phyloP scores from a whole-genome alignment of 2,113 vertebrate species.

The Catharus bicknelli region DNA sequence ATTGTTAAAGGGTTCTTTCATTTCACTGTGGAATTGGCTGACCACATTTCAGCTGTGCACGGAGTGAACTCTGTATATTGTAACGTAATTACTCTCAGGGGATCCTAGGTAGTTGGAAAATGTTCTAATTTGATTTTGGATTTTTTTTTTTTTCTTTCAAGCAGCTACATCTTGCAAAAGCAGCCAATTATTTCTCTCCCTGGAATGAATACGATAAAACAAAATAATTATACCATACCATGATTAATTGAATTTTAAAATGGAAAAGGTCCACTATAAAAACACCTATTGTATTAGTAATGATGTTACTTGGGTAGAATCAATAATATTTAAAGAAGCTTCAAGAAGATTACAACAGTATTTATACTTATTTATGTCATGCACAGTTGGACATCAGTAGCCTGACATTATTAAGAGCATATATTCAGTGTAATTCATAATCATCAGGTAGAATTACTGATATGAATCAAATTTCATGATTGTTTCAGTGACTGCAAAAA shows the following conservation, averaged over 20 bases:
- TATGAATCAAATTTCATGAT: background rate
- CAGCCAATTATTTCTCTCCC: background rate
- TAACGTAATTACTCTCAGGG: background rate
- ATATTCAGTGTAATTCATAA: background rate
- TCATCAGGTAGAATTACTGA: background rate
- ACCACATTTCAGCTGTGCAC: background rate
- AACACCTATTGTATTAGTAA: background rate
- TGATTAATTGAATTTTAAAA: constrained; percentile 18
- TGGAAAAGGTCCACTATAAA: background rate
- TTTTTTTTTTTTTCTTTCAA: background rate
- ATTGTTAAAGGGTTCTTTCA: background rate
- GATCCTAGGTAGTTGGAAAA: background rate
- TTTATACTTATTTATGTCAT: constrained; percentile 2
- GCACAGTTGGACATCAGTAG: background rate
- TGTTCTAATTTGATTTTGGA: background rate
- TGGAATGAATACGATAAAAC: background rate
- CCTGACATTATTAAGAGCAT: background rate
- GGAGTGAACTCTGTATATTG: background rate
- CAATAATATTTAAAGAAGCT: background rate
- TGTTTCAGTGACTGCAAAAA: background rate
- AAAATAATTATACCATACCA: background rate
- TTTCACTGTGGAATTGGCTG: background rate
- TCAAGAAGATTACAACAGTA: background rate
- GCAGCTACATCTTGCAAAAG: background rate
- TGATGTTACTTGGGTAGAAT: background rate